A percentile compares a stretch with the other conserved stretches of the same genome.
Evolutionary conservation across 2,888 invertebrate genomes (phyloP).

Genomic region (Plagodis dolabraria): DNA sequence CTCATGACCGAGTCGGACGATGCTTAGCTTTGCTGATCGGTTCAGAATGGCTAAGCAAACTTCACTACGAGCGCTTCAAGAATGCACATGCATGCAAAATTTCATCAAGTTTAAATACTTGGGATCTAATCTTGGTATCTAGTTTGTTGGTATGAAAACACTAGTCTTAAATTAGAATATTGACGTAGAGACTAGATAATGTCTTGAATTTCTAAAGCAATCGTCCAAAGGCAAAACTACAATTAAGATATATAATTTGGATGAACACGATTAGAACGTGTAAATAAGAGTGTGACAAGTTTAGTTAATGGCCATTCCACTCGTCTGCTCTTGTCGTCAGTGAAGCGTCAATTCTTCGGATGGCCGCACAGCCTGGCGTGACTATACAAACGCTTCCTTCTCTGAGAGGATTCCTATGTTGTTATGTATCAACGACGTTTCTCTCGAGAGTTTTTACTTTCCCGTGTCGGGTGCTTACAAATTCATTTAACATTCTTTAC

Average conservation of each 20-base stretch:
- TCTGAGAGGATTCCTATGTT: conserved; percentile 40
- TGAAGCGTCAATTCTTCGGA: conserved; percentile 42
- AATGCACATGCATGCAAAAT: too few relatives aligned
- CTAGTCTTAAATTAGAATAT: too few relatives aligned
- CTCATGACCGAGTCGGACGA: too few relatives aligned
- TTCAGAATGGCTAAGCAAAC: too few relatives aligned
- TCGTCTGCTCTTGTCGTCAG: conserved; percentile 31
- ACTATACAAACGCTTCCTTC: conserved; percentile 49
- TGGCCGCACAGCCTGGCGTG: conserved; percentile 45
- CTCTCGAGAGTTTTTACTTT: conserved; percentile 30
- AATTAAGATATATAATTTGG: too few relatives aligned
- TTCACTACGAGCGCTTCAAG: too few relatives aligned
- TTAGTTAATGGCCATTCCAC: conserved; percentile 24
- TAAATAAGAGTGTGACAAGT: conserved; percentile 26
- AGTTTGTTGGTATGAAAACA: too few relatives aligned
- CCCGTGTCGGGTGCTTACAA: conserved; percentile 27
- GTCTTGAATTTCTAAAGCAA: too few relatives aligned
- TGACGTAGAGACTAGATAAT: too few relatives aligned
- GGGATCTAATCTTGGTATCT: too few relatives aligned
- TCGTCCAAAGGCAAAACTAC: neutral
- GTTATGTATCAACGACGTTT: conserved; percentile 31
- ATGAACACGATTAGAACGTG: neutral
- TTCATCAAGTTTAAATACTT: too few relatives aligned
- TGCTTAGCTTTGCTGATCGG: too few relatives aligned
- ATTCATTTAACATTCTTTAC: conserved; percentile 35